Evolutionary conservation across 2,888 invertebrate genomes (phyloP).

Genomic region (Tanypteryx hageni): DNA sequence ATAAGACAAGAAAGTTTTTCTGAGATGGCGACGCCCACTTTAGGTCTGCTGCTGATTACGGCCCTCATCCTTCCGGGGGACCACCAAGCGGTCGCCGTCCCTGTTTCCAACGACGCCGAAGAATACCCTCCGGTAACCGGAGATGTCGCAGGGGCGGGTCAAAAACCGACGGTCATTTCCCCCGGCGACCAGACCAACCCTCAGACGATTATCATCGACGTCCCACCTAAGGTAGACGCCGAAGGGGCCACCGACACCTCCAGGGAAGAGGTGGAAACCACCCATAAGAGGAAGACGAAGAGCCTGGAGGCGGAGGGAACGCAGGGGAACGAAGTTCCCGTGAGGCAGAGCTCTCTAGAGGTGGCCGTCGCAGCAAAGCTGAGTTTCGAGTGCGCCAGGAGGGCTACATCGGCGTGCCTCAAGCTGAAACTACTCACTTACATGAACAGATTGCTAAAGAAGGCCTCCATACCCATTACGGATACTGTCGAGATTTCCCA

Average conservation of each 20-base stretch:
- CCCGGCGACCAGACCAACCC: not conserved
- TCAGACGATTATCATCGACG: not conserved
- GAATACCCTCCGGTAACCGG: not conserved
- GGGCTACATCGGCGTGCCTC: constrained; percentile 88
- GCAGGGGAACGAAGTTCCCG: constrained; percentile 38
- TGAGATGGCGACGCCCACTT: not conserved
- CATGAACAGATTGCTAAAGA: constrained; percentile 88
- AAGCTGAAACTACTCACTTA: constrained; percentile 89
- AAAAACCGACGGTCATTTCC: not conserved
- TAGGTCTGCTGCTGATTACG: not conserved
- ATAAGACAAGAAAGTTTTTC: not conserved
- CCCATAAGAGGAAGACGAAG: not conserved
- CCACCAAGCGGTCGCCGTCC: not conserved
- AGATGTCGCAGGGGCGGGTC: not conserved
- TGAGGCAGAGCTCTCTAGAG: constrained; percentile 74
- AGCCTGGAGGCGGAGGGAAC: not conserved
- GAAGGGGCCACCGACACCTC: constrained; percentile 39
- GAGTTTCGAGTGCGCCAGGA: constrained; percentile 86
- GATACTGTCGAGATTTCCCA: constrained; percentile 87
- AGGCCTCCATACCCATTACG: constrained; percentile 86
- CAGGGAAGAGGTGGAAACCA: constrained; percentile 33
- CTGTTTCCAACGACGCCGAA: not conserved
- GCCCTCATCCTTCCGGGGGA: not conserved
- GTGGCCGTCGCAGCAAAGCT: constrained; percentile 85
- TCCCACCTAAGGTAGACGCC: constrained; percentile 29